phyloP scores from a whole-genome alignment of 2,888 invertebrate species.

The Tipula vernalis region DNA sequence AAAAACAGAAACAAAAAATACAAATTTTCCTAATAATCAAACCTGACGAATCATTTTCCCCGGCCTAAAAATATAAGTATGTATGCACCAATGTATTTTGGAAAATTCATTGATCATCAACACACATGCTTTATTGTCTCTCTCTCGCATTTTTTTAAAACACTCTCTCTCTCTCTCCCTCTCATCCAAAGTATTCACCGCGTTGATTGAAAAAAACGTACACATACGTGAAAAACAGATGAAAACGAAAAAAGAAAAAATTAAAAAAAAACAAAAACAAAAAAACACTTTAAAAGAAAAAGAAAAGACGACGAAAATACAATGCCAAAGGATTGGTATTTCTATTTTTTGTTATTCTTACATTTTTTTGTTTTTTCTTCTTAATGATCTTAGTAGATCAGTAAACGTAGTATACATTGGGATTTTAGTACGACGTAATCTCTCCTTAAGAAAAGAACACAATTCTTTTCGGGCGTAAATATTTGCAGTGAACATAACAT shows the following conservation, averaged over 20 bases:
- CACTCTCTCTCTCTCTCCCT: neutral
- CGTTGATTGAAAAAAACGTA: neutral
- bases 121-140: neutral
- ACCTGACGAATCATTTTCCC: neutral
- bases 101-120: neutral
- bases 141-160: neutral
- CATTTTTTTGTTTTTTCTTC: neutral
- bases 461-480: neutral
- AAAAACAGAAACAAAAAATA: neutral
- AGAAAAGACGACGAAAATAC: neutral
- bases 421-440: neutral
- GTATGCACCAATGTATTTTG: neutral
- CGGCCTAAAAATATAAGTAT: neutral
- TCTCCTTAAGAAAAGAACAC: neutral
- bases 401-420: neutral
- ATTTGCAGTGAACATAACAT: neutral
- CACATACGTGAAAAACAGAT: neutral
- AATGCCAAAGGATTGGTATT: slow-evolving; percentile 4
- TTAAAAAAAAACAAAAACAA: neutral
- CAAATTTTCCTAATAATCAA: neutral
- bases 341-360: neutral
- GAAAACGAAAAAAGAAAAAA: neutral
- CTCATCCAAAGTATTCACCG: neutral
- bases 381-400: neutral
- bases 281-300: neutral